These are phyloP conservation scores for Monochamus saltuarius DNA, from an alignment of 1,140 invertebrate species.

Conservation along the genomic window DNA sequence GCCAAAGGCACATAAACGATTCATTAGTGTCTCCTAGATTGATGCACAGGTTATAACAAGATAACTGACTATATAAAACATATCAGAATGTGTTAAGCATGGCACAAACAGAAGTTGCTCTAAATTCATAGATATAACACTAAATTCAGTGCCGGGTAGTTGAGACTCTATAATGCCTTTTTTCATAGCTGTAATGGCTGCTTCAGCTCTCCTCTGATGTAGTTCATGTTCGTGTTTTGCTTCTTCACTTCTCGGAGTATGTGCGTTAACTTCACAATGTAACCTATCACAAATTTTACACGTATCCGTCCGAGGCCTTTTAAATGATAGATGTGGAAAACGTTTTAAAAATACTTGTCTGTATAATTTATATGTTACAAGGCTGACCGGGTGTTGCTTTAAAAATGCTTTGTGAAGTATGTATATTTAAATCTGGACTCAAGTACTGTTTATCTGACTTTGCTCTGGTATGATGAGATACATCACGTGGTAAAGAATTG, in stretches of 20 bases:
- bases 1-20: conserved; percentile 13
- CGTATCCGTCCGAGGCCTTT: conserved; percentile 12
- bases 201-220: conserved; percentile 13
- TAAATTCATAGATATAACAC: conserved; percentile 7
- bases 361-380: background rate
- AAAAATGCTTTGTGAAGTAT: background rate
- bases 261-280: background rate
- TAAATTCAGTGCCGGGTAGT: conserved; percentile 1
- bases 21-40: conserved; percentile 13
- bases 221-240: conserved; percentile 7
- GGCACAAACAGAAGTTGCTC: conserved; percentile 14
- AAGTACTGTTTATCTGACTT: no score
- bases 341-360: background rate
- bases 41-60: conserved; percentile 13
- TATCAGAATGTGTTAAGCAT: conserved; percentile 8
- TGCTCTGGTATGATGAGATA: no score
- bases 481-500: no score
- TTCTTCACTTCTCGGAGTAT: background rate
- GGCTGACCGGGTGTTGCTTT: background rate
- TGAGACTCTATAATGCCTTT: background rate
- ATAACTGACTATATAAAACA: conserved; percentile 19
- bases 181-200: conserved; percentile 10
- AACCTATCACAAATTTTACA: conserved; percentile 3
- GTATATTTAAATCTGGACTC: background rate
- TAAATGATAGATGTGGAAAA: background rate